Evolutionary conservation across 2,888 invertebrate species (phyloP), one percentile per base, ranked within the genome.

Genomic region (Eupithecia vulgata): DNA sequence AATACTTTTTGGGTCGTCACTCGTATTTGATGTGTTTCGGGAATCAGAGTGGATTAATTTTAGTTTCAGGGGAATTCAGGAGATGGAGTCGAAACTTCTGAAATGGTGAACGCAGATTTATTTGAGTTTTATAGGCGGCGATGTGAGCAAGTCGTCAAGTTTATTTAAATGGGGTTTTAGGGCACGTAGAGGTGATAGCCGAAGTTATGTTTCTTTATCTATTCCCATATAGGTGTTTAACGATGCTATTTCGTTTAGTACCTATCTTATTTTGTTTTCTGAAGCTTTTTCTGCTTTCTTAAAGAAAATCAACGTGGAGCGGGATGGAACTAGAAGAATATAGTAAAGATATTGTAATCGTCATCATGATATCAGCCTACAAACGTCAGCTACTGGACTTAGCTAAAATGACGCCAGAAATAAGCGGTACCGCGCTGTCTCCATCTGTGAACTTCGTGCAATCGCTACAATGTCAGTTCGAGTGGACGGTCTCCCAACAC

Each of bases 1-100:
- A 87, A 81, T 86, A 88, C 89, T 91, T 91, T 91, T 93, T 91
- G 89, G 89, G 86, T 87, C 90, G 88, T 91, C 90, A 90, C 87
- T 91, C 86, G 87, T 81, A 86, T 90, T 91, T 91, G 90, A 91
- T 88, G 90, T 89, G 88, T 91, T 91, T 91, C 87, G 84, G 89
- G 90, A 90, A 91, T 88, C 80, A 84, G 80, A 78, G 80, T 81
- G 87, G 88, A 91, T 92, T 91, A 89, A 90, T 90, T 91, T 90
- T 89, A 89, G 90, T 87, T 87, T 88, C 89, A 87, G 86, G 87
- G 85, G 87, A 90, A 89, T 88, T 85, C 81, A 84, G 84, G 85
- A 79, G 84, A 86, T 84, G 86, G 85, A 86, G 83, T 85, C 84
- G 79, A 84, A 84, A 83, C 83, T 85, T 86, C 82, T 85, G 80